phyloP scores from a whole-genome alignment of 2,113 vertebrate species.

The Barnardius zonarius region DNA sequence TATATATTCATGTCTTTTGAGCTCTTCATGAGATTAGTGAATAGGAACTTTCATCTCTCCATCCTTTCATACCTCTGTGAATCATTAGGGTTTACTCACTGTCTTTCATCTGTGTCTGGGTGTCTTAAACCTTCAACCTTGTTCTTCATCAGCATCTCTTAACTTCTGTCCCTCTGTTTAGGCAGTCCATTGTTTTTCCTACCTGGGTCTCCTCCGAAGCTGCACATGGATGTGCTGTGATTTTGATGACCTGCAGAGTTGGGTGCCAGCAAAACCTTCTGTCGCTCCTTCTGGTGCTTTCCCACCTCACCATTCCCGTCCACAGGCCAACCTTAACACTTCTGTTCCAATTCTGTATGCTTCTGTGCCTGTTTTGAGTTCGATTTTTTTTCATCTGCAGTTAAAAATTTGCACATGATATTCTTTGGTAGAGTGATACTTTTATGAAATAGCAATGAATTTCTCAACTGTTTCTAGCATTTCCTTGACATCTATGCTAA shows the following conservation, averaged over 20 bases:
- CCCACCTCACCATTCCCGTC: not conserved
- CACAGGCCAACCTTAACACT: not conserved
- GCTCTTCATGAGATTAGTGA: not conserved
- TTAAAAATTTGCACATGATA: not conserved
- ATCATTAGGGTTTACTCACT: not conserved
- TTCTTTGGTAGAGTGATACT: not conserved
- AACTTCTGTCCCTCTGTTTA: not conserved
- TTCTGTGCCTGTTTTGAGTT: not conserved
- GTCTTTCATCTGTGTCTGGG: not conserved
- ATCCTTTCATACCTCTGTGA: not conserved
- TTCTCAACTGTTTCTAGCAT: not conserved
- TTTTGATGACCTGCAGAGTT: not conserved
- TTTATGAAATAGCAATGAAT: not conserved
- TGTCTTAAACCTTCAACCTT: not conserved
- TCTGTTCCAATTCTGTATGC: not conserved
- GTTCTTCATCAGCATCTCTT: not conserved
- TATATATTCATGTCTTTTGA: not conserved
- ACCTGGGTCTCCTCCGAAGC: not conserved
- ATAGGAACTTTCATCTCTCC: not conserved
- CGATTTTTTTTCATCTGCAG: not conserved
- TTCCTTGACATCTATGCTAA: not conserved
- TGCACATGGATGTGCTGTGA: not conserved
- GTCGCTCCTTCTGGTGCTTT: slow-evolving; percentile 9
- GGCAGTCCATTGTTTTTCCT: not conserved
- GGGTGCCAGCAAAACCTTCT: slow-evolving; percentile 38